phyloP scores from a whole-genome alignment of 2,888 invertebrate species.

The Ligdia adustata region DNA sequence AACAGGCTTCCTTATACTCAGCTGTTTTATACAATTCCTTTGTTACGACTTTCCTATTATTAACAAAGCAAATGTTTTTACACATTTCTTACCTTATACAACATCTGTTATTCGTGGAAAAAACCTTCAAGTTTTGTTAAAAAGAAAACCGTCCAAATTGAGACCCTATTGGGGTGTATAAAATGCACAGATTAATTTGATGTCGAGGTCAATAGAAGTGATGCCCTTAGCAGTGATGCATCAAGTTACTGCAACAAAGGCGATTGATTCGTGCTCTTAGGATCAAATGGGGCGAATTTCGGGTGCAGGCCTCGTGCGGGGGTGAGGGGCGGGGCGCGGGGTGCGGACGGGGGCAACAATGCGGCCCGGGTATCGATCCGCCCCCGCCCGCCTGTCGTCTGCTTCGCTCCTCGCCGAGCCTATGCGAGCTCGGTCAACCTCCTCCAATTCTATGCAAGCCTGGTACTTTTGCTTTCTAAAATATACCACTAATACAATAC shows the following conservation, averaged over 20 bases:
- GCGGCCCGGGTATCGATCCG: constrained; percentile 81
- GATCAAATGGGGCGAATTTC: constrained; percentile 80
- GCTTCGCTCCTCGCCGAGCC: constrained; percentile 62
- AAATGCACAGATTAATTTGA: constrained; percentile 13
- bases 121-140: neutral
- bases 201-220: constrained; percentile 23
- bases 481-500: constrained; percentile 46
- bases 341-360: constrained; percentile 71
- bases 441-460: constrained; percentile 66
- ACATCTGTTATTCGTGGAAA: constrained; percentile 13
- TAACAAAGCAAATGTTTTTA: constrained; percentile 26
- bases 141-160: constrained; percentile 23
- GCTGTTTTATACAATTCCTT: constrained; percentile 29
- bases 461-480: constrained; percentile 75
- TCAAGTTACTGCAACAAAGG: constrained; percentile 77
- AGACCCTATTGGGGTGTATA: constrained; percentile 13
- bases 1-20: constrained; percentile 42
- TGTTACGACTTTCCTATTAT: constrained; percentile 15
- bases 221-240: constrained; percentile 49
- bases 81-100: constrained; percentile 18
- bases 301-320: constrained; percentile 64
- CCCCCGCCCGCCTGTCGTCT: constrained; percentile 64
- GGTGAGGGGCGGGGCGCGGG: constrained; percentile 50
- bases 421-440: constrained; percentile 53
- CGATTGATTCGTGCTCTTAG: constrained; percentile 75